Evolutionary conservation across 1,140 invertebrate species (phyloP), one percentile per base, ranked within the genome.

Genomic region (Lucilia cuprina): DNA sequence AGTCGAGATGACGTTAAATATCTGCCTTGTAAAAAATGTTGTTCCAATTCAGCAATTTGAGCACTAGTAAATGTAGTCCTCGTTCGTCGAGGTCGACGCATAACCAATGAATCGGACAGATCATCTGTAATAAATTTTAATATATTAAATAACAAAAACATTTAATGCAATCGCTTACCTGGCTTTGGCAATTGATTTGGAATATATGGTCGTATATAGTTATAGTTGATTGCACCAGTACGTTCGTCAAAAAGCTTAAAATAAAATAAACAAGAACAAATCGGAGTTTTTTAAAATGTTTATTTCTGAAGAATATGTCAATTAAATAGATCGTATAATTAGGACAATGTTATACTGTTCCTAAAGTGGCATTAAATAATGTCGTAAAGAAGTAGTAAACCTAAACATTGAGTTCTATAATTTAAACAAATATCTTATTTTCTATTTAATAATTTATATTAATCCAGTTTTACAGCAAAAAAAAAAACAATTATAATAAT

Each of bases 1-100:
- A 97, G 92, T 25, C 96, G 92, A 0, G 96, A 94, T 47, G 96
- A 92, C 78, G 95, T 96, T 0, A 98, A 92, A 87, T 98, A 98
- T 47, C 94, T 93, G 85, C 94, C 95, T 84, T 93, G 93, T 83
- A 95, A 83, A 83, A 90, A 90, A 70, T 90, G 88, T 74, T 89
- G 88, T 85, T 90, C 89, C 84, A 90, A 84, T 87, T 96, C 94
- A 1, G 97, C 93, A 21, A 98, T 91, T 89, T 98, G 97, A 0
- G 93, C 92, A 83, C 95, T 95, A 0, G 95, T 96, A 89, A 97
- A 98, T 0, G 96, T 96, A 1, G 96, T 98, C 34, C 95, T 91
- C 2, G 93, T 93, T 84, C 89, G 88, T 3, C 89, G 88, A 8
- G 89, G 89, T 47, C 89, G 84, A 55, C 88, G 87, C 88, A 89